Conservation (phyloP, 2,797 vertebrate species). For the Ctenopoma kingsleyae region DNA sequence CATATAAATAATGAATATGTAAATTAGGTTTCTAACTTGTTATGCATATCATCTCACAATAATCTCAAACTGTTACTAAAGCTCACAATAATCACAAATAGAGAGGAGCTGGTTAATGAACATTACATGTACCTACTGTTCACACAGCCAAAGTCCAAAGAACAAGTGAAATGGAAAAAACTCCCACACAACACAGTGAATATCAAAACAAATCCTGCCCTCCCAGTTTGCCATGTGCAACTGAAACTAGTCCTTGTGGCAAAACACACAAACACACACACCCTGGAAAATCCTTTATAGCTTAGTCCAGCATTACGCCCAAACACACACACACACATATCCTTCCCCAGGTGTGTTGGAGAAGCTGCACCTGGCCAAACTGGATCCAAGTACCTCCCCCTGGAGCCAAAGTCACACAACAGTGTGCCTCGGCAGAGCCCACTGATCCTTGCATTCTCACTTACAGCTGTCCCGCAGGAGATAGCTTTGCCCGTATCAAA, state of each 20-base stretch:
- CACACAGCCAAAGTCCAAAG: constrained; percentile 72
- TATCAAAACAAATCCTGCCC: constrained; percentile 56
- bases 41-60: not conserved
- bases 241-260: constrained; percentile 44
- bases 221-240: constrained; percentile 43
- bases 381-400: constrained; percentile 74
- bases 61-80: not conserved
- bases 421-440: constrained; percentile 40
- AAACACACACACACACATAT: constrained; percentile 46
- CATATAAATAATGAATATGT: not conserved
- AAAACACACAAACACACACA: constrained; percentile 54
- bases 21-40: not conserved
- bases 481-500: constrained; percentile 14
- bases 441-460: constrained; percentile 4
- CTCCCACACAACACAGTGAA: constrained; percentile 34
- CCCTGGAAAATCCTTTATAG: constrained; percentile 48
- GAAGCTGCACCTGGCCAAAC: constrained; percentile 80
- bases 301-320: constrained; percentile 34
- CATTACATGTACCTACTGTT: constrained; percentile 56
- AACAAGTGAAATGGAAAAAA: constrained; percentile 38
- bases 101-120: not conserved
- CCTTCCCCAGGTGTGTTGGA: constrained; percentile 67
- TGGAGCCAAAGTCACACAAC: constrained; percentile 33
- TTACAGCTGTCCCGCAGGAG: not conserved
- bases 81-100: not conserved